Percentiles rank a stretch among this genome's conserved stretches.
Evolutionary conservation across 2,888 invertebrate genomes (phyloP).

Genomic region (Euzophera pinguis): DNA sequence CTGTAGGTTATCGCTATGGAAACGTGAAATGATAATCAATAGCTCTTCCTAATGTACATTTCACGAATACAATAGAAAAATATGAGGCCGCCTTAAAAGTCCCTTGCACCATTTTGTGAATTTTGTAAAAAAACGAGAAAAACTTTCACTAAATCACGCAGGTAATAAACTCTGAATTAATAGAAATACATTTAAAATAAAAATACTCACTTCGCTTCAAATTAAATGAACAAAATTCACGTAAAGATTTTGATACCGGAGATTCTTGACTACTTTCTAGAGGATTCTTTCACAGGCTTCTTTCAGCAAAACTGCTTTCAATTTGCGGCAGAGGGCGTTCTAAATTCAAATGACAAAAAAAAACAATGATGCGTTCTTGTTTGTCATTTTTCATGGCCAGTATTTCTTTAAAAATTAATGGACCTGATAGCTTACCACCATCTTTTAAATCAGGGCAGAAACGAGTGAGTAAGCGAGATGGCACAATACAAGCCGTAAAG

Average conservation of each 20-base stretch:
- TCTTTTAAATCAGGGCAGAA: no score
- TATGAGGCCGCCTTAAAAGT: constrained; percentile 36
- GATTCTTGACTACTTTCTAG: constrained; percentile 77
- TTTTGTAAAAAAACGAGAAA: constrained; percentile 27
- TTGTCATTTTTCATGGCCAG: constrained; percentile 33
- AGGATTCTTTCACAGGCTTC: constrained; percentile 79
- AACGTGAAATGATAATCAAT: constrained; percentile 67
- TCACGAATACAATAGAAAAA: constrained; percentile 46
- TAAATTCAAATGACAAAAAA: constrained; percentile 62
- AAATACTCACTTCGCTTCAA: constrained; percentile 73
- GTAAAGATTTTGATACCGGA: constrained; percentile 79
- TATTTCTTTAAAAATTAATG: background rate
- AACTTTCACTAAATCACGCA: constrained; percentile 29
- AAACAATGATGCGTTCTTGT: constrained; percentile 31
- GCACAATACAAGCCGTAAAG: no score
- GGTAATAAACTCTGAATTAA: constrained; percentile 19
- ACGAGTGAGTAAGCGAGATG: no score
- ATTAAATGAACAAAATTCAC: constrained; percentile 70
- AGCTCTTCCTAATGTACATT: constrained; percentile 49
- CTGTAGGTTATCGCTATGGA: constrained; percentile 59
- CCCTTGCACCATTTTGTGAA: constrained; percentile 45
- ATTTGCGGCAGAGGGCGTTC: constrained; percentile 70
- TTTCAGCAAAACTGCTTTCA: constrained; percentile 60
- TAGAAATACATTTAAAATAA: constrained; percentile 30
- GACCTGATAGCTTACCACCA: background rate